Conservation (phyloP, 2,113 vertebrate species). For the Bufo bufo region DNA sequence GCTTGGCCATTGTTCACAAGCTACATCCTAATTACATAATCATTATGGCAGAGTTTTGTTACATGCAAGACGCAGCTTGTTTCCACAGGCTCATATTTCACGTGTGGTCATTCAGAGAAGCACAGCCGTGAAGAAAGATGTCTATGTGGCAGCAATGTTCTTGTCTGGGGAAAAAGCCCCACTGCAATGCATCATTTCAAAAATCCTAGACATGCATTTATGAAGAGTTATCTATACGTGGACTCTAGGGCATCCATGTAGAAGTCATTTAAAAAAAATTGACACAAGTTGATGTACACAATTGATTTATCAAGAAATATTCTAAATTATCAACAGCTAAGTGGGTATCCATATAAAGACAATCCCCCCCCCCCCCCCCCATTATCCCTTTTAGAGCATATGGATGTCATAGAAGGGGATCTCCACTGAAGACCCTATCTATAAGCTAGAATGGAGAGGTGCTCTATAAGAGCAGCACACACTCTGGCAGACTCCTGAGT, state of each 20-base stretch:
- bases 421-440: too few species aligned
- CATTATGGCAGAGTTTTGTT: not conserved
- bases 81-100: not conserved
- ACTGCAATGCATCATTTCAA: not conserved
- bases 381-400: too few species aligned
- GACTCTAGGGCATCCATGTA: too few species aligned
- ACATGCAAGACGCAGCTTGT: not conserved
- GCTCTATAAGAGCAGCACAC: too few species aligned
- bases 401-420: too few species aligned
- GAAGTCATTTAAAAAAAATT: not conserved
- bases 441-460: too few species aligned
- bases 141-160: not conserved
- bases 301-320: not conserved
- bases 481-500: too few species aligned
- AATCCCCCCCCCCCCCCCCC: not conserved
- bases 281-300: not conserved
- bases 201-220: not conserved
- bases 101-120: not conserved
- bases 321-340: not conserved
- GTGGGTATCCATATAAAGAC: not conserved
- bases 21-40: constrained; percentile 40
- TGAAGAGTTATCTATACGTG: not conserved
- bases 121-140: too few species aligned
- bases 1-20: constrained; percentile 46
- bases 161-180: not conserved